phyloP scores from a whole-genome alignment of 2,888 invertebrate genomes.

The Euplexia lucipara region DNA sequence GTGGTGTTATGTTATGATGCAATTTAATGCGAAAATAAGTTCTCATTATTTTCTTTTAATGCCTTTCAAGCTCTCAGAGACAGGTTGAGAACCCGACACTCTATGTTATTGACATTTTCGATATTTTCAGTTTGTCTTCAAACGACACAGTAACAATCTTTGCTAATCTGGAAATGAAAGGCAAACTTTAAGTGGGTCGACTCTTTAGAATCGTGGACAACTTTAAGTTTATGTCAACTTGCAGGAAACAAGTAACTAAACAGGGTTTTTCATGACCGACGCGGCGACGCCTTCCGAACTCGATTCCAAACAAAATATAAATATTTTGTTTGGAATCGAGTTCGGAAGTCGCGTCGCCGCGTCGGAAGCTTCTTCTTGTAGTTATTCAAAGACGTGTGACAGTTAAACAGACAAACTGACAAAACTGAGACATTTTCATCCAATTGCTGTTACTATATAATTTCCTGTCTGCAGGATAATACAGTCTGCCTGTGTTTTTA shows the following conservation, averaged over 20 bases:
- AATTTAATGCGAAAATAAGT: too few relatives aligned
- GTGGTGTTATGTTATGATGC: too few relatives aligned
- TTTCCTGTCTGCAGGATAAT: neutral
- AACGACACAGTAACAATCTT: slow-evolving; percentile 26
- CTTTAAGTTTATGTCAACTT: slow-evolving; percentile 34
- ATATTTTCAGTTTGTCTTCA: slow-evolving; percentile 8
- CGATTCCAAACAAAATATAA: neutral
- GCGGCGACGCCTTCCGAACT: neutral
- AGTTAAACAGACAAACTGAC: neutral
- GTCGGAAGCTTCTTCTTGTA: neutral
- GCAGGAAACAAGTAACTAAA: slow-evolving; percentile 14
- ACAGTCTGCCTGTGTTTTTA: neutral
- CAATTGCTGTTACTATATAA: neutral
- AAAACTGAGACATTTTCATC: neutral
- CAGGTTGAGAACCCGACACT: neutral
- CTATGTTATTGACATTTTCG: slow-evolving; percentile 4
- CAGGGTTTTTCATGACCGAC: slow-evolving; percentile 10
- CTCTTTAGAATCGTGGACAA: slow-evolving; percentile 40
- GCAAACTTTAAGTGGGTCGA: slow-evolving; percentile 42
- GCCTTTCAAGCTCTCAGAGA: too few relatives aligned
- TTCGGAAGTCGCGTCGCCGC: too few relatives aligned
- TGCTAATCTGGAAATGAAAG: slow-evolving; percentile 48
- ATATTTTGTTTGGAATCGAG: too few relatives aligned
- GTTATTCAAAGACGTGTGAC: neutral
- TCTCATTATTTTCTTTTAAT: too few relatives aligned